A percentile compares a stretch with the other conserved stretches of the same genome.
These are phyloP conservation scores for Phalangium opilio DNA, from an alignment of 2,888 invertebrate species.

Conservation along the genomic window DNA sequence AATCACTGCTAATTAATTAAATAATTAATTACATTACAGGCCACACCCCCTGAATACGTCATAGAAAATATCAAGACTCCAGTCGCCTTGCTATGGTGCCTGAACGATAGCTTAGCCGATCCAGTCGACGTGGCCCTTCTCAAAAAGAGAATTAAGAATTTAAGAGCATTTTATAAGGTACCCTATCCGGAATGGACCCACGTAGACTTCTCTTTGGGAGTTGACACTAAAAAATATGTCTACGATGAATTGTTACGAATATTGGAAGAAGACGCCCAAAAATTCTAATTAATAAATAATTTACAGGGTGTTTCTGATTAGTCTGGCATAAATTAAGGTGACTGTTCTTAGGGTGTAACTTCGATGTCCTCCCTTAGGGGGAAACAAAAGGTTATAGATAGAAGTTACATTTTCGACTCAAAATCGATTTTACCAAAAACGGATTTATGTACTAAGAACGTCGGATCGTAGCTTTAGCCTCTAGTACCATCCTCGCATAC, in stretches of 20 bases:
- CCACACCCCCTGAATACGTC: constrained; percentile 46
- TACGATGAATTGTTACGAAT: constrained; percentile 5
- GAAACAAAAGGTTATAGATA: too few relatives aligned
- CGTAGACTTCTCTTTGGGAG: constrained; percentile 5
- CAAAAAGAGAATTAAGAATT: background rate
- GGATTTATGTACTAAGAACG: too few relatives aligned
- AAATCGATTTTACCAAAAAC: too few relatives aligned
- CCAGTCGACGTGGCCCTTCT: constrained; percentile 21
- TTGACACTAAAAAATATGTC: constrained; percentile 4
- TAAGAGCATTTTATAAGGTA: constrained; percentile 3
- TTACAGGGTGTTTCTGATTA: too few relatives aligned
- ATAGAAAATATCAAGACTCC: constrained; percentile 45
- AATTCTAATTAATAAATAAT: too few relatives aligned
- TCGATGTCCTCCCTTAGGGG: too few relatives aligned
- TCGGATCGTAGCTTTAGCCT: too few relatives aligned
- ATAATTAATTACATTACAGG: constrained; percentile 2
- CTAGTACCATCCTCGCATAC: too few relatives aligned
- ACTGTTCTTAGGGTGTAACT: too few relatives aligned
- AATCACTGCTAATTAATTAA: too few relatives aligned
- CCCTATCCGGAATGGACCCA: constrained; percentile 5
- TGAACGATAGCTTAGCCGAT: constrained; percentile 33
- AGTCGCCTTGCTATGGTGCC: constrained; percentile 28
- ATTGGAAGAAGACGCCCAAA: background rate
- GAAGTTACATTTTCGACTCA: too few relatives aligned
- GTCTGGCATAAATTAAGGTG: too few relatives aligned